These are phyloP conservation scores for Cranoglanis bouderius DNA, from an alignment of 2,113 vertebrate genomes.

Conservation along the genomic window DNA sequence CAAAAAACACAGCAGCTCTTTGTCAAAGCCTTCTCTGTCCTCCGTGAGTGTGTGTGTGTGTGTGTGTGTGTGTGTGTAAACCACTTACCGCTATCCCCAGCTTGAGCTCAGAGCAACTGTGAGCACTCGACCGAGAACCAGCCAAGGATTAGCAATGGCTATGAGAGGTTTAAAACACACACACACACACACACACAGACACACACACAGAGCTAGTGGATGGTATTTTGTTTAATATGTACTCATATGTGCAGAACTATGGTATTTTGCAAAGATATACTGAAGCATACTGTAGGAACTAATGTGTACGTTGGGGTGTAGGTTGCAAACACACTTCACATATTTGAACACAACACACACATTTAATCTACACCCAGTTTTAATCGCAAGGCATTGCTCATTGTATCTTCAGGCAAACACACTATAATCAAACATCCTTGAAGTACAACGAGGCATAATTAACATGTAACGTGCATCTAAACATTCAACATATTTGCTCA, in stretches of 20 bases:
- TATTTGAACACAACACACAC: constrained; percentile 1
- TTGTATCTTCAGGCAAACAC: background rate
- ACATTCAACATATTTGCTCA: background rate
- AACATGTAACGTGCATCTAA: background rate
- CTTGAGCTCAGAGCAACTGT: constrained; percentile 32
- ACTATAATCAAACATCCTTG: background rate
- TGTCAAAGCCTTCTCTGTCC: constrained; percentile 31
- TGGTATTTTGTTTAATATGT: background rate
- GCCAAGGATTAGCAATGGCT: constrained; percentile 43
- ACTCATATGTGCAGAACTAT: background rate
- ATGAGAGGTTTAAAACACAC: constrained; percentile 17
- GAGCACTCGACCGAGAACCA: constrained; percentile 32
- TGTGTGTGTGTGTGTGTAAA: constrained; percentile 27
- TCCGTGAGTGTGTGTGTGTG: constrained; percentile 15
- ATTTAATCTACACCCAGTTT: background rate
- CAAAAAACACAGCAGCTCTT: constrained; percentile 16
- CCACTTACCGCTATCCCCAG: constrained; percentile 34
- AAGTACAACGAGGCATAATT: background rate
- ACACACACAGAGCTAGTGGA: background rate
- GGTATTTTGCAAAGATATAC: background rate
- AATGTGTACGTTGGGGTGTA: background rate
- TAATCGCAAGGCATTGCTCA: background rate
- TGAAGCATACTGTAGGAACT: background rate
- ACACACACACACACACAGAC: constrained; percentile 17
- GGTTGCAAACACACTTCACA: background rate